A percentile compares a stretch with the other conserved stretches of the same genome.
Evolutionary conservation across 1,140 invertebrate species (phyloP).

Genomic region (Mycetomoellerius zeteki): DNA sequence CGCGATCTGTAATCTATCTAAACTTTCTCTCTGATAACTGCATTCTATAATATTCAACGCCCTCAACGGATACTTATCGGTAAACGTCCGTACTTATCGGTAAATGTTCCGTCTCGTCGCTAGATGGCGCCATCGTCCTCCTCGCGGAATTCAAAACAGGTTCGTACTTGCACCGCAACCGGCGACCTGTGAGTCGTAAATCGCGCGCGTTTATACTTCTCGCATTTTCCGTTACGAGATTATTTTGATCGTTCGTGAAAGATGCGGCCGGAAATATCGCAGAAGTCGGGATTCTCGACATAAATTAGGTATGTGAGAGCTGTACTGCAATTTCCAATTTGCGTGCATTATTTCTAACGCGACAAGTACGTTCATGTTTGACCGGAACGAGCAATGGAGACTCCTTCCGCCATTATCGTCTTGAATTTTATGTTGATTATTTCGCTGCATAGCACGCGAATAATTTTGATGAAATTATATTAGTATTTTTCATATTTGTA

Average conservation of each 20-base stretch:
- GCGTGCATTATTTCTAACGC: too few species aligned
- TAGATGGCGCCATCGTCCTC: slow-evolving; percentile 3
- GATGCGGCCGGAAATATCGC: neutral
- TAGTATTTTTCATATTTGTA: neutral
- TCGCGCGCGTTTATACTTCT: neutral
- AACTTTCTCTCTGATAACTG: neutral
- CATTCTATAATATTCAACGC: too few species aligned
- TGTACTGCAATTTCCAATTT: neutral
- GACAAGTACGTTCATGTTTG: neutral
- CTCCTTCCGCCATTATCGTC: neutral
- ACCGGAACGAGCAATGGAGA: neutral
- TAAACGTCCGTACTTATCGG: too few species aligned
- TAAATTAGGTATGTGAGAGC: neutral
- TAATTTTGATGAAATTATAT: neutral
- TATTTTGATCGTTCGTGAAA: neutral
- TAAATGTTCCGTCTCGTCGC: neutral
- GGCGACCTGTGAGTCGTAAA: neutral
- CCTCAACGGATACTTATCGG: neutral
- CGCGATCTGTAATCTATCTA: neutral
- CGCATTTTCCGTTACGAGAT: neutral
- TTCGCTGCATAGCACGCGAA: neutral
- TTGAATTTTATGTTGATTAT: neutral
- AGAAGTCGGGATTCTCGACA: neutral
- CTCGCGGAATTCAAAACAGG: neutral
- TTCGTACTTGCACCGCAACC: too few species aligned